Percentiles rank a stretch among this genome's conserved stretches.
These are phyloP conservation scores for Calcarius lapponicus DNA, from an alignment of 2,797 vertebrate genomes.

Conservation along the genomic window DNA sequence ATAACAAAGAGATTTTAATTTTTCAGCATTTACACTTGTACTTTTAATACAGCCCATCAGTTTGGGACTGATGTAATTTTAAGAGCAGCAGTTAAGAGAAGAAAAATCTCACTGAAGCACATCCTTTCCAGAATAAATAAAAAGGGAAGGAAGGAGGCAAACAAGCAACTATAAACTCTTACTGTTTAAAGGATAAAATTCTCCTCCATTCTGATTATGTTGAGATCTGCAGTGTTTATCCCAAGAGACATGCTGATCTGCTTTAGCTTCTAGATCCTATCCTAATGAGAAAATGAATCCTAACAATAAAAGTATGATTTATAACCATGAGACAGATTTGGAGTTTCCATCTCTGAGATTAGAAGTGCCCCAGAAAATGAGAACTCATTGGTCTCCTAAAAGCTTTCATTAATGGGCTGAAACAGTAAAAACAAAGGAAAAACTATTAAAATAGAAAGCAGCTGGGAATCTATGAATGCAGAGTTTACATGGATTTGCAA, in stretches of 20 bases:
- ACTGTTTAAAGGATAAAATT: neutral
- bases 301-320: neutral
- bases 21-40: neutral
- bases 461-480: neutral
- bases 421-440: slow-evolving; percentile 8
- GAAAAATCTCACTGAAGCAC: neutral
- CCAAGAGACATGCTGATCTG: neutral
- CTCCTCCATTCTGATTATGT: neutral
- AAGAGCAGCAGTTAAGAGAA: neutral
- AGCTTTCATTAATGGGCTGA: neutral
- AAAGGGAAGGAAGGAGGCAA: neutral
- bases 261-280: neutral
- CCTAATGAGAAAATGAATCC: slow-evolving; percentile 1
- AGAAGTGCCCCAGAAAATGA: neutral
- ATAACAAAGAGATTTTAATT: neutral
- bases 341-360: neutral
- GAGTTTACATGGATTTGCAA: neutral
- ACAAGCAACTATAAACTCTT: neutral
- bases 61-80: neutral
- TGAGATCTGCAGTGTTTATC: neutral
- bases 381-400: neutral
- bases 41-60: neutral
- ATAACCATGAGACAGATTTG: neutral
- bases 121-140: neutral
- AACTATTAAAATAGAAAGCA: neutral